Base-by-base conservation (phyloP, 2,888 invertebrate species). In the Tromatobia lineatoria region DNA sequence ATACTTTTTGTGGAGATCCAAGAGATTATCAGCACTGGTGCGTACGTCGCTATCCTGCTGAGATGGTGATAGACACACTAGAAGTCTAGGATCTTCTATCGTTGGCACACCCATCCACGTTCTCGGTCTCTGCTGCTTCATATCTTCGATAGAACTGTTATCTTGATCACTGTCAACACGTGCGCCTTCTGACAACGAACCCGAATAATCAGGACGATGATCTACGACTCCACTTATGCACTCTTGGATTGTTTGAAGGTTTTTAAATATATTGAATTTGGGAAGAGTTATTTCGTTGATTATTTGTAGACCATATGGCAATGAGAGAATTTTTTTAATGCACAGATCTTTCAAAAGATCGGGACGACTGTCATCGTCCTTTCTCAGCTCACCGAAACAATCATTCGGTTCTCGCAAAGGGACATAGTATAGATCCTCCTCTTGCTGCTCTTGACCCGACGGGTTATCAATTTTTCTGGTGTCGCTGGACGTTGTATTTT, bases 1-100 rank as follows among this genome's bases (percentile, higher is more conserved):
- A 92, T 95, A 96, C 90, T 96, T 97, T 87, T 94, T 95, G 89
- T 97, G 97, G 87, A 96, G 95, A 89, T 97, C 96, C 3, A 96
- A 94, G 64, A 97, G 94, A 87, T 95, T 95, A 89, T 95, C 96
- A 1, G 95, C 95, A 86, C 95, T 95, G 67, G 95, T 94, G 66
- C 94, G 93, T n/a, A 94, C 91, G 66, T 94, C 94, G 57, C 94
- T 94, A 23, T 95, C 95, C 89, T 95, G 95, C 91, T 97, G 97
- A 6, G 96, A 96, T 0, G 97, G 97, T 0, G 97, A 97, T 13
- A 97, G 94, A 89, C 96, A 97, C 8, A 96, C 94, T 78, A 97
- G 94, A 0, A 96, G 90, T 67, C 95, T 95, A 0, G 96, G 95
- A 90, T 96, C 96, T 45, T 94, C 94, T 83, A 95, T 94, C 0